phyloP scores from a whole-genome alignment of 2,888 invertebrate genomes.

The Brachycybe producta region DNA sequence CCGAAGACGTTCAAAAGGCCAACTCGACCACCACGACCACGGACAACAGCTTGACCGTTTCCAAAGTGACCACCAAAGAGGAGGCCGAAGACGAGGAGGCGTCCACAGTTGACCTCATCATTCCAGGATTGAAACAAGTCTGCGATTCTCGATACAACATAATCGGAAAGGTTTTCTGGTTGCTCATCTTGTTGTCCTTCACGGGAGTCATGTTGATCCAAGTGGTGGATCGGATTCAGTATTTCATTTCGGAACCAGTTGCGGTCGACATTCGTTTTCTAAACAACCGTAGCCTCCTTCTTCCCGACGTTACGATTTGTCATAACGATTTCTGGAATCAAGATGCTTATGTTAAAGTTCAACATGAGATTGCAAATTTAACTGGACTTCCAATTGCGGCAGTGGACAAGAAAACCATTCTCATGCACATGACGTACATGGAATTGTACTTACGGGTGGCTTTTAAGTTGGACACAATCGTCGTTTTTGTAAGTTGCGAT shows the following conservation, averaged over 20 bases:
- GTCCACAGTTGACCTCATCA: neutral
- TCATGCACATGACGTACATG: constrained; percentile 2
- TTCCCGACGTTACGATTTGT: constrained; percentile 10
- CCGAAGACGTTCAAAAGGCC: too few relatives aligned
- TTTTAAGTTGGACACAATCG: neutral
- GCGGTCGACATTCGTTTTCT: neutral
- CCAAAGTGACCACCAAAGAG: neutral
- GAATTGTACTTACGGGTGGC: neutral
- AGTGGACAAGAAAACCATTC: neutral
- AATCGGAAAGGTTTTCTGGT: constrained; percentile 9
- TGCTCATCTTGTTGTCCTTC: neutral
- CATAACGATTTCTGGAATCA: neutral
- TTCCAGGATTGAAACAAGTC: constrained; percentile 1
- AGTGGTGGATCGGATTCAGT: constrained; percentile 2
- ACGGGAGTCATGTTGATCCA: constrained; percentile 7
- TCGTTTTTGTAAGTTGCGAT: neutral
- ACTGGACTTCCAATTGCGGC: neutral
- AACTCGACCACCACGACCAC: neutral
- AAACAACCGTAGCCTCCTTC: neutral
- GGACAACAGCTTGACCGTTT: too few relatives aligned
- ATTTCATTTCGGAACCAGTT: constrained; percentile 2
- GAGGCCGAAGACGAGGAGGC: neutral
- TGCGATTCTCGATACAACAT: constrained; percentile 11
- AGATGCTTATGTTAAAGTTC: neutral
- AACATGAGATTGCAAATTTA: constrained; percentile 1